Conservation (phyloP, 2,797 vertebrate genomes). For the Falco peregrinus region DNA sequence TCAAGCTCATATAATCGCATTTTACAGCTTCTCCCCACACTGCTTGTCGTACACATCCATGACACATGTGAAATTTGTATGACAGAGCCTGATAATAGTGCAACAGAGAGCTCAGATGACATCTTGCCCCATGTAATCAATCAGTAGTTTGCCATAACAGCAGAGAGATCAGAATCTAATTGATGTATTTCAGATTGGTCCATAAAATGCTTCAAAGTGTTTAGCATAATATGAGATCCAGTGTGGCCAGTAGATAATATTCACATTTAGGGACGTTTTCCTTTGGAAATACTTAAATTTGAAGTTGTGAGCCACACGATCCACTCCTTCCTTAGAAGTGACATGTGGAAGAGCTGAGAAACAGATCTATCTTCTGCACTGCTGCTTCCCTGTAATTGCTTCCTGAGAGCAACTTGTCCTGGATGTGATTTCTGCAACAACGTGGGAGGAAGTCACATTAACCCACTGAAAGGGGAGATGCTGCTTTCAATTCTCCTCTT, state of each 20-base stretch:
- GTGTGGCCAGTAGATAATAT: not conserved
- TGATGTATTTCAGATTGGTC: not conserved
- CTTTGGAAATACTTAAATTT: not conserved
- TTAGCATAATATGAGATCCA: not conserved
- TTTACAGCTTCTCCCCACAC: not conserved
- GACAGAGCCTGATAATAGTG: not conserved
- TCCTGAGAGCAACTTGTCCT: conserved; percentile 65
- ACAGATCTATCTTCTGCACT: conserved; percentile 63
- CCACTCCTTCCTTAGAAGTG: conserved; percentile 4
- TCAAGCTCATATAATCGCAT: not conserved
- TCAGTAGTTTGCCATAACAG: conserved; percentile 1
- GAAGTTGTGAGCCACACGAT: not conserved
- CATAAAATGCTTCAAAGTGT: not conserved
- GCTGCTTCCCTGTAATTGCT: conserved; percentile 67
- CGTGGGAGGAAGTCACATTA: conserved; percentile 30
- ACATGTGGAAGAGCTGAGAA: conserved; percentile 51
- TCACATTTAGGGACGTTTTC: not conserved
- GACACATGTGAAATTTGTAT: not conserved
- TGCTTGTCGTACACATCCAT: not conserved
- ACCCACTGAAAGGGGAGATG: conserved; percentile 12
- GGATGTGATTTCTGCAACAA: conserved; percentile 25
- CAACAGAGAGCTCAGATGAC: not conserved
- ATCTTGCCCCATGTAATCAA: not conserved
- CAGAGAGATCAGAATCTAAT: not conserved
- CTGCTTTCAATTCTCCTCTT: conserved; percentile 27